Evolutionary conservation across 1,140 invertebrate species (phyloP), one percentile per base, ranked within the genome.

Genomic region (Lysiphlebus fabarum): DNA sequence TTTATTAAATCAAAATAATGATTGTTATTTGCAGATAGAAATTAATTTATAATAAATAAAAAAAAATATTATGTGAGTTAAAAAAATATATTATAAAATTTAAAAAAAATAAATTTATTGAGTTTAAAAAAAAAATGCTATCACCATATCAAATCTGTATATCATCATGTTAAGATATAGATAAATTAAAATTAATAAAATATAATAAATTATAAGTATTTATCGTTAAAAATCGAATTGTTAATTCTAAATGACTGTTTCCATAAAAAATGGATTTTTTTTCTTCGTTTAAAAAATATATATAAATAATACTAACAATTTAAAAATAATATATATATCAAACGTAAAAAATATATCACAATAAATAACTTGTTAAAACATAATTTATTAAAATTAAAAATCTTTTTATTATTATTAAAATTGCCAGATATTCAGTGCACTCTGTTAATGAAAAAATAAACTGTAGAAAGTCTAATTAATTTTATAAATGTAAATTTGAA

Each of bases 91-190:
- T 26, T 26, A 26, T 26, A 26, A 26, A 26, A 26, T 60, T 58
- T 57, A 42, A 9, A 57, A 48, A 49, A 26, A 42, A 37, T 12
- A 47, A 41, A 56, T 62, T 59, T 37, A 59, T 66, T 57, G 62
- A 67, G 57, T 62, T 63, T 62, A 55, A 66, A 65, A 69, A 66
- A 65, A 69, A 69, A 63, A 66, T 70, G 67, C 71, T 73, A 74
- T 68, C 67, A 67, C 75, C 76, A 79, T 79, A 79, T 79, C 76
- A 78, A 77, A 70, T 74, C 73, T 77, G 4, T 26, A 78, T 79
- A 78, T 79, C 75, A 78, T 74, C 71, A 67, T 77, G 74, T 77
- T 78, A 77, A 57, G 65, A 70, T 68, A 66, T 72, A 74, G 54
- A 40, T 56, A 50, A 53, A 57, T 8, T 49, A 54, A 37, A 63